These are phyloP conservation scores for Oryzias sinensis DNA, from an alignment of 2,797 vertebrate genomes.

Conservation along the genomic window DNA sequence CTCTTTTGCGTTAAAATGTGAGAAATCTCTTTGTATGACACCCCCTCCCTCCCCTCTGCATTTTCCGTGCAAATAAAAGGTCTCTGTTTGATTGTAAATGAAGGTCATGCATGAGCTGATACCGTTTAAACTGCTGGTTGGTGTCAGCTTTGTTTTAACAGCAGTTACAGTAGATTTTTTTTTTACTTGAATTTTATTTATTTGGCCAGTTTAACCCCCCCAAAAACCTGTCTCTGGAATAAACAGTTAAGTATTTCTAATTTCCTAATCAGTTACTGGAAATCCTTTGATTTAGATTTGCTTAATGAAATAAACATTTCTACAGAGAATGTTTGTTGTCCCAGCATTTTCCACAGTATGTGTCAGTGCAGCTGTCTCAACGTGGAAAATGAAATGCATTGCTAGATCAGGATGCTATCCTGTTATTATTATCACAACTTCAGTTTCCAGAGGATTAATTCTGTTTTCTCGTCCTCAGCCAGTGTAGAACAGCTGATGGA, in stretches of 20 bases:
- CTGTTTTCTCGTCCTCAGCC: slow-evolving; percentile 33
- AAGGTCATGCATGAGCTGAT: too few relatives aligned
- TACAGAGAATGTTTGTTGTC: not conserved
- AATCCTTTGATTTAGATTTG: too few relatives aligned
- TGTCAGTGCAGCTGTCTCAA: slow-evolving; percentile 31
- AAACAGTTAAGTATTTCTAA: too few relatives aligned
- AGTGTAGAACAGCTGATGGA: slow-evolving; percentile 70
- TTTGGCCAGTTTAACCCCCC: not conserved
- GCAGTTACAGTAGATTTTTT: not conserved
- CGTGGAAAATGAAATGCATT: slow-evolving; percentile 31
- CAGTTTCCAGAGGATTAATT: slow-evolving; percentile 62
- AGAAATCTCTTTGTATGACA: too few relatives aligned
- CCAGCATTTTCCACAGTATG: slow-evolving; percentile 17
- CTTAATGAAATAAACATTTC: not conserved
- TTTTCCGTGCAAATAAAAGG: not conserved
- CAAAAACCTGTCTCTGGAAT: too few relatives aligned
- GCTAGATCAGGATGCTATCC: slow-evolving; percentile 33
- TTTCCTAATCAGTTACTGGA: too few relatives aligned
- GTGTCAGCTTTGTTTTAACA: too few relatives aligned
- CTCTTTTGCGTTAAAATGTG: too few relatives aligned
- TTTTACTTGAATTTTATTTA: not conserved
- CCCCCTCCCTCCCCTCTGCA: too few relatives aligned
- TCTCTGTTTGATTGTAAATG: not conserved
- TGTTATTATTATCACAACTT: slow-evolving; percentile 32
- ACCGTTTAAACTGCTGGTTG: not conserved